phyloP scores from a whole-genome alignment of 2,888 invertebrate genomes.

The Phlogophora meticulosa region DNA sequence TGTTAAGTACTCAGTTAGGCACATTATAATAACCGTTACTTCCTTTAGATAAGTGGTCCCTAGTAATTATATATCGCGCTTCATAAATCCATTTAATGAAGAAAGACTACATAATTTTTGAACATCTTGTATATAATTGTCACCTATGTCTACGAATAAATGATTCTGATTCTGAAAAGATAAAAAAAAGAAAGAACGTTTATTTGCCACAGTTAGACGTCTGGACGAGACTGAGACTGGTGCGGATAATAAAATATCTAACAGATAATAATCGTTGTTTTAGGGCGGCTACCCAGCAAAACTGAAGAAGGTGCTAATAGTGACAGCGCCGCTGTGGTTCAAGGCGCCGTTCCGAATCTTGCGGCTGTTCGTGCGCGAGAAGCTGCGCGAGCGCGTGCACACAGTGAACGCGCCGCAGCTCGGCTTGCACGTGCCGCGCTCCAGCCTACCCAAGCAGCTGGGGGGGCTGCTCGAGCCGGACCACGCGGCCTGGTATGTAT shows the following conservation, averaged over 20 bases:
- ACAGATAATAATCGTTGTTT: conserved; percentile 62
- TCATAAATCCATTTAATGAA: neutral
- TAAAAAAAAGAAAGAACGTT: no score
- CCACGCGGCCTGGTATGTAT: conserved; percentile 96
- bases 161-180: no score
- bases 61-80: neutral
- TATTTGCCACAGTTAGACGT: no score
- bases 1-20: conserved; percentile 22
- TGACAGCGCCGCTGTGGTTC: conserved; percentile 99
- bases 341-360: conserved; percentile 99
- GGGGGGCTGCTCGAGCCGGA: conserved; percentile 97
- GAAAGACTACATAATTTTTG: no score
- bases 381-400: conserved; percentile 98
- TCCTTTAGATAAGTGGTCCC: neutral
- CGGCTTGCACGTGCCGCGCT: conserved; percentile 96
- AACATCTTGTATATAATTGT: no score
- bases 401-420: conserved; percentile 98
- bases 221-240: neutral
- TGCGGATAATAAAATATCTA: neutral
- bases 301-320: conserved; percentile 98
- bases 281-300: conserved; percentile 99
- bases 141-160: no score
- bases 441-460: conserved; percentile 96
- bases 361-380: conserved; percentile 98
- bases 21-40: conserved; percentile 12